phyloP scores from a whole-genome alignment of 2,797 vertebrate species.

The Oreonectes daqikongensis region DNA sequence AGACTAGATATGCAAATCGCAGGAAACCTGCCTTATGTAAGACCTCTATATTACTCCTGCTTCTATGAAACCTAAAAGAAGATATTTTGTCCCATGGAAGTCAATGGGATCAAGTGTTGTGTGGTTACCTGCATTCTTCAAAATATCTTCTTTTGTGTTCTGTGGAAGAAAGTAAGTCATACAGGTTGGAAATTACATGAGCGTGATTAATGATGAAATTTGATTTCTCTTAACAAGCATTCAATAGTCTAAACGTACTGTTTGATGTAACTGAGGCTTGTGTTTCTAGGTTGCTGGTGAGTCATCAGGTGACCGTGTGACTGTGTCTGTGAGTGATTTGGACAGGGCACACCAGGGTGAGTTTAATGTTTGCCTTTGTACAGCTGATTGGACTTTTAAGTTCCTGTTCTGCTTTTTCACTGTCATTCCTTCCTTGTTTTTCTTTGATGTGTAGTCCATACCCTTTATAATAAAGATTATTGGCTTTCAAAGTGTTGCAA shows the following conservation, averaged over 20 bases:
- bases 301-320: slow-evolving; percentile 43
- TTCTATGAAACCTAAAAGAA: no score
- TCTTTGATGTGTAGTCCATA: neutral
- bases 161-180: neutral
- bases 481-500: no score
- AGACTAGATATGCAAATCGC: no score
- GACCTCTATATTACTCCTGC: no score
- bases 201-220: no score
- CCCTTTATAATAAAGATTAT: neutral
- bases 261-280: slow-evolving; percentile 28
- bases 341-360: slow-evolving; percentile 68
- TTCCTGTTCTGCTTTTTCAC: slow-evolving; percentile 6
- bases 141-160: no score
- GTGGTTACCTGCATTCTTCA: no score
- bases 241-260: neutral
- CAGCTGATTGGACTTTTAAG: slow-evolving; percentile 52
- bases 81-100: no score
- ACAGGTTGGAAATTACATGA: no score
- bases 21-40: no score
- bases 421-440: slow-evolving; percentile 7
- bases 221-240: no score
- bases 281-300: slow-evolving; percentile 65
- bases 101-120: no score
- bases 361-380: slow-evolving; percentile 43
- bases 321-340: slow-evolving; percentile 58